phyloP scores from a whole-genome alignment of 1,140 invertebrate species.

The Papilio xuthus region DNA sequence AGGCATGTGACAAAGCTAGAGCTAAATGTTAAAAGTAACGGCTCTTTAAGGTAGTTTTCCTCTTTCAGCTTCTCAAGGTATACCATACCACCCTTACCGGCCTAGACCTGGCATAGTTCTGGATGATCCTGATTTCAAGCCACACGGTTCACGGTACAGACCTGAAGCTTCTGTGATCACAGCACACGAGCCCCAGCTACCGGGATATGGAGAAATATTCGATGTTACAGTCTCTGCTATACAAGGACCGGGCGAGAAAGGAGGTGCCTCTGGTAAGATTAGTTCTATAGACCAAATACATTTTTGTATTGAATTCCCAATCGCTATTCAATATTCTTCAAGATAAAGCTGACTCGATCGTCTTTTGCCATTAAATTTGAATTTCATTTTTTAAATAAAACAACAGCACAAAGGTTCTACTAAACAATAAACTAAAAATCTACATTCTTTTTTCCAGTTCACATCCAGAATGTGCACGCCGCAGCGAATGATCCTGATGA shows the following conservation, averaged over 20 bases:
- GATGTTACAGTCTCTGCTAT: conserved; percentile 94
- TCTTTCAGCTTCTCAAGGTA: conserved; percentile 64
- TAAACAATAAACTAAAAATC: not conserved
- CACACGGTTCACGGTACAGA: conserved; percentile 75
- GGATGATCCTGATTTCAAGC: conserved; percentile 90
- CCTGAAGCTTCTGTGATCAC: conserved; percentile 66
- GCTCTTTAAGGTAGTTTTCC: too few species aligned
- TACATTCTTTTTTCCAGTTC: conserved; percentile 56
- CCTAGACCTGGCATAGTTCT: conserved; percentile 91
- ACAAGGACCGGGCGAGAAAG: conserved; percentile 87
- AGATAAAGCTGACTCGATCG: too few species aligned
- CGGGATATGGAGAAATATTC: conserved; percentile 89
- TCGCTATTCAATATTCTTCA: too few species aligned
- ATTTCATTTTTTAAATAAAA: too few species aligned
- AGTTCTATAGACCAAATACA: not conserved
- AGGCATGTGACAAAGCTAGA: too few species aligned
- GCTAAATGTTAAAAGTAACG: too few species aligned
- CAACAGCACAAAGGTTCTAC: not conserved
- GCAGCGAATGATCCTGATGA: conserved; percentile 80
- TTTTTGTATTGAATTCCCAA: not conserved
- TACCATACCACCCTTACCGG: conserved; percentile 82
- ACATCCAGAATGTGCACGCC: conserved; percentile 70
- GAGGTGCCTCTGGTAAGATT: conserved; percentile 63
- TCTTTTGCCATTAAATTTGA: too few species aligned
- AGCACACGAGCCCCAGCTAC: conserved; percentile 68